Conservation (phyloP, 1,140 invertebrate species). For the Olivierus martensii region DNA sequence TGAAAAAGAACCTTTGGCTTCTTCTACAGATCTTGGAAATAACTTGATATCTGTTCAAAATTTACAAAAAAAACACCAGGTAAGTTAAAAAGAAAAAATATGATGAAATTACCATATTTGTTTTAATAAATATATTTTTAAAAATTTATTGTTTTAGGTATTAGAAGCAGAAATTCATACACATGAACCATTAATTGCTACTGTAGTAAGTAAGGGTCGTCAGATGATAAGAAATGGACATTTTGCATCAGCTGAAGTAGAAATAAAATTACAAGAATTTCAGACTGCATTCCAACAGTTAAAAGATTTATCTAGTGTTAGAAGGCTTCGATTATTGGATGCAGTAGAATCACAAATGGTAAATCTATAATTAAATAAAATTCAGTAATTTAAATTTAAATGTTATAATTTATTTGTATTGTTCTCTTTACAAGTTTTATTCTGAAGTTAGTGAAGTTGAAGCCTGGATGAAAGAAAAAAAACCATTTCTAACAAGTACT, state of each 20-base stretch:
- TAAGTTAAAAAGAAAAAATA: conserved; percentile 10
- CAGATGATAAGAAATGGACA: conserved; percentile 70
- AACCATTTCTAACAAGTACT: conserved; percentile 51
- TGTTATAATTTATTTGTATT: no score
- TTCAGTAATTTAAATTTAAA: no score
- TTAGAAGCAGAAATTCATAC: conserved; percentile 67
- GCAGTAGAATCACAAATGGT: conserved; percentile 73
- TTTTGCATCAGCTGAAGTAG: conserved; percentile 58
- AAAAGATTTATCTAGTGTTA: conserved; percentile 51
- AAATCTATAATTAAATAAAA: conserved; percentile 17
- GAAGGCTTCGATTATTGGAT: conserved; percentile 55
- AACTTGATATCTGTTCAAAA: conserved; percentile 84
- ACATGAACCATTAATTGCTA: conserved; percentile 62
- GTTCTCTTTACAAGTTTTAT: conserved; percentile 46
- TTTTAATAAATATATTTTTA: neutral
- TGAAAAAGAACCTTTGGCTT: conserved; percentile 72
- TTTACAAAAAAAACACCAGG: conserved; percentile 86
- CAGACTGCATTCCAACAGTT: conserved; percentile 38
- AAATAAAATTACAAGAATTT: conserved; percentile 37
- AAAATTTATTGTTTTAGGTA: conserved; percentile 34
- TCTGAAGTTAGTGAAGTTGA: conserved; percentile 73
- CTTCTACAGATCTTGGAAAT: conserved; percentile 58
- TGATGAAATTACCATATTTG: neutral
- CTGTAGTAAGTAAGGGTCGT: conserved; percentile 50
- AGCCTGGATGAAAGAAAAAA: conserved; percentile 69